Percentiles rank a stretch among this genome's conserved stretches.
phyloP scores from a whole-genome alignment of 1,140 invertebrate genomes.

The Heterodera carotae region DNA sequence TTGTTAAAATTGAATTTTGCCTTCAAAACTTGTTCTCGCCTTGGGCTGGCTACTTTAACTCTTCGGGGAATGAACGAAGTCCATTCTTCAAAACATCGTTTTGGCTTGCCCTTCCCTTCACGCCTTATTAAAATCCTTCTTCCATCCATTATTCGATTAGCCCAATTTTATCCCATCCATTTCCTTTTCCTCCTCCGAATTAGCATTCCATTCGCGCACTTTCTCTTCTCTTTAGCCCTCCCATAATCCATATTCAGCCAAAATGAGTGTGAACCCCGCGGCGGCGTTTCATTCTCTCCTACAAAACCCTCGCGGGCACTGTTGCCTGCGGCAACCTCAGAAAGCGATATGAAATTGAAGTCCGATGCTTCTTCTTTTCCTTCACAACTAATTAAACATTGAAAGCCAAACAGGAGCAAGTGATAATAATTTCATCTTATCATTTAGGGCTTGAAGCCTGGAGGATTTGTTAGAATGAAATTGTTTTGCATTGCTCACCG shows the following conservation, averaged over 20 bases:
- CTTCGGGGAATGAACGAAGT: background rate
- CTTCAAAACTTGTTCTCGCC: background rate
- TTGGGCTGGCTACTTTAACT: background rate
- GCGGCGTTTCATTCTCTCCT: background rate
- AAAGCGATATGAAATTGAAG: background rate
- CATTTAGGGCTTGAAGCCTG: background rate
- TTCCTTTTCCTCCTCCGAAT: background rate
- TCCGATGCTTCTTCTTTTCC: background rate
- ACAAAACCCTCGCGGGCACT: background rate
- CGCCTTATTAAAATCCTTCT: background rate
- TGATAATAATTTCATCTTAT: background rate
- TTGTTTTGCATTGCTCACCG: background rate
- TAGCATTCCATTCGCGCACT: background rate
- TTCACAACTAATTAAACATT: background rate
- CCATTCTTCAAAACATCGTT: background rate
- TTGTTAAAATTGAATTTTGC: background rate
- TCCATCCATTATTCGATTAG: background rate
- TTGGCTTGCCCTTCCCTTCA: background rate
- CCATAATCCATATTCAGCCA: background rate
- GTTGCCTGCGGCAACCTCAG: background rate
- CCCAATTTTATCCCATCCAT: background rate
- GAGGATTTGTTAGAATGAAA: no score
- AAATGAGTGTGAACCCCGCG: background rate
- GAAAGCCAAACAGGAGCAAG: background rate
- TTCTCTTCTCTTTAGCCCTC: background rate